Evolutionary conservation across 2,797 vertebrate genomes (phyloP).

Genomic region (Acanthurus tractus): DNA sequence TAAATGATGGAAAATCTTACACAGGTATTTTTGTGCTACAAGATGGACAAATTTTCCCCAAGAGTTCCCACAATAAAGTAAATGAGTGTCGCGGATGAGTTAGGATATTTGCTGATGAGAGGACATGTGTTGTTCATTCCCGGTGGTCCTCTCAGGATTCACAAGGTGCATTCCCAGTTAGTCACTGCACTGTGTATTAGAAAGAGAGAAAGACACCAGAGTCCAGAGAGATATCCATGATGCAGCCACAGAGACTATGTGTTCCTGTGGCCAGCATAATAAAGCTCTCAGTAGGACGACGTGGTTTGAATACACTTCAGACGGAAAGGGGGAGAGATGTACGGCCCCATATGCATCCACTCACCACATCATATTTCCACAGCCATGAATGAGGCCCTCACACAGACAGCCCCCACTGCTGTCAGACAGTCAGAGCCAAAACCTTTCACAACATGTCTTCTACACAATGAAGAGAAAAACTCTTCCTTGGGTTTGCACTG

Average conservation of each 20-base stretch:
- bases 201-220: conserved; percentile 50
- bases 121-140: conserved; percentile 44
- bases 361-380: conserved; percentile 85
- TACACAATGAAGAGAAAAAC: conserved; percentile 63
- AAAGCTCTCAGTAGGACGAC: conserved; percentile 77
- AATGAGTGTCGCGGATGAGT: conserved; percentile 17
- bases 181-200: conserved; percentile 26
- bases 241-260: conserved; percentile 69
- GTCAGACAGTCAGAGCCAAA: conserved; percentile 66
- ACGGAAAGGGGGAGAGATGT: conserved; percentile 69
- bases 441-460: conserved; percentile 71
- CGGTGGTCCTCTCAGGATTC: conserved; percentile 52
- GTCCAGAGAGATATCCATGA: conserved; percentile 45
- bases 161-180: conserved; percentile 61
- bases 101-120: conserved; percentile 31
- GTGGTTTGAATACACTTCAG: conserved; percentile 84
- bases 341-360: conserved; percentile 76
- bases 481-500: conserved; percentile 61
- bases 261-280: conserved; percentile 75
- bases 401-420: conserved; percentile 69
- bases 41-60: background rate
- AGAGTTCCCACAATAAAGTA: conserved; percentile 31
- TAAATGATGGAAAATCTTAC: background rate
- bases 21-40: background rate
- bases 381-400: conserved; percentile 79